These are phyloP conservation scores for Oryzias dopingdopingensis DNA, from an alignment of 2,797 vertebrate genomes.

Conservation along the genomic window DNA sequence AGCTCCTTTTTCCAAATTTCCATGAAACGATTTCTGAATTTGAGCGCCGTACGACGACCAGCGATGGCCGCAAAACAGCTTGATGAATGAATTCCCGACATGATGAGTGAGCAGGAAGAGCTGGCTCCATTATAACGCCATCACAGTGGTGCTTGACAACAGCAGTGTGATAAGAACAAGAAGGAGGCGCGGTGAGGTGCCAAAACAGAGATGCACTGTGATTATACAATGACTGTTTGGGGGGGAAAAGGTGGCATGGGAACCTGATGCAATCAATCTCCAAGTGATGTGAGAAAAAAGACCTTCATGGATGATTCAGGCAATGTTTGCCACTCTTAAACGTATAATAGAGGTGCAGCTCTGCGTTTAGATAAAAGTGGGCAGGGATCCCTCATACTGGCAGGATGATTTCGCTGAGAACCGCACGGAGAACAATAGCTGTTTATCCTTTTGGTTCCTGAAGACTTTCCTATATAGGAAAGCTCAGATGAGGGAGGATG, in stretches of 20 bases:
- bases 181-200: conserved; percentile 38
- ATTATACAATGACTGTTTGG: conserved; percentile 28
- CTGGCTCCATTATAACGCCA: conserved; percentile 56
- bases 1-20: too few species aligned
- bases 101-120: conserved; percentile 68
- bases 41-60: not conserved
- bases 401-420: conserved; percentile 60
- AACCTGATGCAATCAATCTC: conserved; percentile 36
- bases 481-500: conserved; percentile 40
- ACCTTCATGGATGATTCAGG: conserved; percentile 19
- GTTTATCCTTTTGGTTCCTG: conserved; percentile 72
- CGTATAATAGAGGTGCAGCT: conserved; percentile 9
- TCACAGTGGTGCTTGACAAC: conserved; percentile 51
- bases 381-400: conserved; percentile 47
- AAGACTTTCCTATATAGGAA: conserved; percentile 59
- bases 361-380: conserved; percentile 37
- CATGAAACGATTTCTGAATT: too few species aligned
- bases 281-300: conserved; percentile 20
- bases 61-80: conserved; percentile 46
- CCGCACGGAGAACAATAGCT: conserved; percentile 67
- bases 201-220: conserved; percentile 46
- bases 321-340: conserved; percentile 27
- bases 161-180: conserved; percentile 65
- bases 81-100: conserved; percentile 57
- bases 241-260: conserved; percentile 21